phyloP scores from a whole-genome alignment of 1,140 invertebrate species.

The Plodia interpunctella region DNA sequence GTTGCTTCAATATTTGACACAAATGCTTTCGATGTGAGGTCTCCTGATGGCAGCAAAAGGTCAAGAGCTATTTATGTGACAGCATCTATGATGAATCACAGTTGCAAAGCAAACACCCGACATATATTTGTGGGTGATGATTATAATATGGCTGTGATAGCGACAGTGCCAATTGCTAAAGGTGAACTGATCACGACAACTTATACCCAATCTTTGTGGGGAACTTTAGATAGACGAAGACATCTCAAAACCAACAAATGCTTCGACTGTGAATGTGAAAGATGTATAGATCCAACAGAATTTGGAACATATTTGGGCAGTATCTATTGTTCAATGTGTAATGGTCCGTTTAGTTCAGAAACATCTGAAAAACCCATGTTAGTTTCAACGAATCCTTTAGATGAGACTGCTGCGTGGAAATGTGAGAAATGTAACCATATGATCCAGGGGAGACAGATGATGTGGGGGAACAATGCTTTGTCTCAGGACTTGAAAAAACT shows the following conservation, averaged over 20 bases:
- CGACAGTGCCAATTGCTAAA: conserved; percentile 80
- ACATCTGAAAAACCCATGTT: conserved; percentile 63
- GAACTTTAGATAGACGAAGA: conserved; percentile 79
- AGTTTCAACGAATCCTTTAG: conserved; percentile 78
- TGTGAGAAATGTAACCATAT: conserved; percentile 79
- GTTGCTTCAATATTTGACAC: conserved; percentile 82
- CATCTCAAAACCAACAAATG: conserved; percentile 81
- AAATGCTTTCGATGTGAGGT: conserved; percentile 81
- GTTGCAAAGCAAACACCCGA: conserved; percentile 81
- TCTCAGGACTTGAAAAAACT: conserved; percentile 79
- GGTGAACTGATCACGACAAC: conserved; percentile 81
- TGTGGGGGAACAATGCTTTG: conserved; percentile 78
- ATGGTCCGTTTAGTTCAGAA: conserved; percentile 55
- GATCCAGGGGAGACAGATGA: conserved; percentile 77
- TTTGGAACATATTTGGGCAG: conserved; percentile 80
- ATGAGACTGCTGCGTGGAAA: conserved; percentile 79
- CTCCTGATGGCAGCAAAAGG: conserved; percentile 60
- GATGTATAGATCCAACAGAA: conserved; percentile 82
- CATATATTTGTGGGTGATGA: conserved; percentile 79
- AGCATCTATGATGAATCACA: conserved; percentile 81
- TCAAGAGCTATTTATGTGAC: conserved; percentile 80
- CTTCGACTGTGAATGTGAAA: conserved; percentile 80
- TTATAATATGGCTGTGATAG: conserved; percentile 76
- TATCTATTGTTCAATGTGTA: conserved; percentile 79
- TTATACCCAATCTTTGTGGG: conserved; percentile 82